These are phyloP conservation scores for Chondrosia reniformis DNA, from an alignment of 37 sponge, comb jelly and placozoan species.

Conservation along the genomic window DNA sequence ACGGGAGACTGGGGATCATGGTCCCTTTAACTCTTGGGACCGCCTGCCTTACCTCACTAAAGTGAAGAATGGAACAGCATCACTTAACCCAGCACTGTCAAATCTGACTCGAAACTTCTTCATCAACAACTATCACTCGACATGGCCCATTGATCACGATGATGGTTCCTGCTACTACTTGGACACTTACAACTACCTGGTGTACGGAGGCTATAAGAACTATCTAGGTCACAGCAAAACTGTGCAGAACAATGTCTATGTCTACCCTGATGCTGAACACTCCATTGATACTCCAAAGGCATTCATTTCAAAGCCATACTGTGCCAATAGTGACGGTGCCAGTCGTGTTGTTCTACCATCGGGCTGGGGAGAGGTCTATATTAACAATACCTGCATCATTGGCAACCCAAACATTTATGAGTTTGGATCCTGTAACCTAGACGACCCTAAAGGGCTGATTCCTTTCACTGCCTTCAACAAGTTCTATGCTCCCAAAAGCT, in stretches of 20 bases:
- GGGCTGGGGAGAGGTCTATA: slow-evolving; percentile 50
- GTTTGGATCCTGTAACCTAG: slow-evolving; percentile 26
- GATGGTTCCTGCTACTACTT: slow-evolving; percentile 54
- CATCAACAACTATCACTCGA: slow-evolving; percentile 48
- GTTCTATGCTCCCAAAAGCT: slow-evolving; percentile 40
- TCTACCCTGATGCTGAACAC: slow-evolving; percentile 39
- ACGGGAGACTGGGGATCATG: slow-evolving; percentile 55
- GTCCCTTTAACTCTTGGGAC: slow-evolving; percentile 61
- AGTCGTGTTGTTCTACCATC: slow-evolving; percentile 23
- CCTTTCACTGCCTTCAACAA: slow-evolving; percentile 49
- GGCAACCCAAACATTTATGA: slow-evolving; percentile 41
- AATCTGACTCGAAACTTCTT: slow-evolving; percentile 40
- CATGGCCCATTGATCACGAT: slow-evolving; percentile 57
- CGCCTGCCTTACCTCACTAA: slow-evolving; percentile 42
- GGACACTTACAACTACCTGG: slow-evolving; percentile 52
- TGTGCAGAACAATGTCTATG: slow-evolving; percentile 29
- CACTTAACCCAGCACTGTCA: slow-evolving; percentile 30
- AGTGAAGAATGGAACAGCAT: slow-evolving; percentile 5
- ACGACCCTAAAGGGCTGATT: slow-evolving; percentile 23
- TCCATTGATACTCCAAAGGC: background rate
- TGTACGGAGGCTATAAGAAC: slow-evolving; percentile 55
- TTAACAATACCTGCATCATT: slow-evolving; percentile 56
- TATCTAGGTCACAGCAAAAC: slow-evolving; percentile 46
- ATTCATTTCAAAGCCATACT: slow-evolving; percentile 21
- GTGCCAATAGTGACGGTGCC: slow-evolving; percentile 50